A percentile compares a stretch with the other conserved stretches of the same genome.
phyloP scores from a whole-genome alignment of 2,113 vertebrate species.

The Atherinomorus stipes region DNA sequence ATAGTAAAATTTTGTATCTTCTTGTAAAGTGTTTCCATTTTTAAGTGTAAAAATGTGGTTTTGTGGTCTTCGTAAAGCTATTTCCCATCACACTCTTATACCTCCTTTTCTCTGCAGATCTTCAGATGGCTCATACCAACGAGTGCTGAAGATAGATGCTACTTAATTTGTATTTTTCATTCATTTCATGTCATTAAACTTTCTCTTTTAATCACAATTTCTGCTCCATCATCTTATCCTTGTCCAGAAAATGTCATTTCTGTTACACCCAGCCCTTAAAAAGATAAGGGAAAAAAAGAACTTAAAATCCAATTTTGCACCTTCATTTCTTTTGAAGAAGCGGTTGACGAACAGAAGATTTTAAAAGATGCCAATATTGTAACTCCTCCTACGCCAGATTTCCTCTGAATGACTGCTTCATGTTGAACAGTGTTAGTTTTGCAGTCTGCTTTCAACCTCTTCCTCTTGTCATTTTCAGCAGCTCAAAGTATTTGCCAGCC shows the following conservation, averaged over 20 bases:
- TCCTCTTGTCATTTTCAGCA: background rate
- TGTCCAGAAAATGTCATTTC: background rate
- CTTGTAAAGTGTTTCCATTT: too few relatives aligned
- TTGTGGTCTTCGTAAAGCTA: too few relatives aligned
- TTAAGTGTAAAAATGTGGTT: too few relatives aligned
- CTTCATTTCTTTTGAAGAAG: too few relatives aligned
- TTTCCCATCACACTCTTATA: background rate
- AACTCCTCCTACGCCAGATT: conserved; percentile 41
- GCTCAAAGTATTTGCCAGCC: background rate
- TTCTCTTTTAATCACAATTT: background rate
- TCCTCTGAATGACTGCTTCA: background rate
- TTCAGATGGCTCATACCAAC: background rate
- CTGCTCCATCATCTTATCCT: background rate
- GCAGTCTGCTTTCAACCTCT: conserved; percentile 18
- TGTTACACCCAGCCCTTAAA: too few relatives aligned
- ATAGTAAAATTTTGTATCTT: too few relatives aligned
- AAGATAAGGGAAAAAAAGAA: too few relatives aligned
- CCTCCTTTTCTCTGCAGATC: background rate
- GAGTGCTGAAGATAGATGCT: background rate
- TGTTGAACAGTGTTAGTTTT: background rate
- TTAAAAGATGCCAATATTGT: background rate
- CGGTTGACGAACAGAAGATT: background rate
- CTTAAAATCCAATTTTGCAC: too few relatives aligned
- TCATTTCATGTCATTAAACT: too few relatives aligned
- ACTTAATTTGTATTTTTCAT: too few relatives aligned